Percentiles rank a stretch among this genome's conserved stretches.
Conservation (phyloP, 2,113 vertebrate genomes). For the Pipa parva region DNA sequence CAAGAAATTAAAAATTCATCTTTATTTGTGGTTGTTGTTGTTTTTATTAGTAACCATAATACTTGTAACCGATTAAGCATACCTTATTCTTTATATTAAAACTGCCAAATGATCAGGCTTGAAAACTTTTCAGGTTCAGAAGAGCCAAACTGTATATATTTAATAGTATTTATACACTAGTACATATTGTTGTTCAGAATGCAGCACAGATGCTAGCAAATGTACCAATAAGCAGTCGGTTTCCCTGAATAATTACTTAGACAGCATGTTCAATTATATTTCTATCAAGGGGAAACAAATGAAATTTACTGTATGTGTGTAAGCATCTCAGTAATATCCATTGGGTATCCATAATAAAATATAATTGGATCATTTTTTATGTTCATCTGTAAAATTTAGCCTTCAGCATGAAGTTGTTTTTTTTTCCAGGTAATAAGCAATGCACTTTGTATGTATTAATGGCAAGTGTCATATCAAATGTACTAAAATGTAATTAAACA, state of each 20-base stretch:
- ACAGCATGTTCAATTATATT: slow-evolving; percentile 33
- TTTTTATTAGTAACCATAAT: too few species aligned
- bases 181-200: slow-evolving; percentile 3
- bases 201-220: slow-evolving; percentile 22
- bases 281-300: slow-evolving; percentile 15
- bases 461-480: neutral
- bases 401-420: slow-evolving; percentile 4
- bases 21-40: too few species aligned
- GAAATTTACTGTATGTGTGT: slow-evolving; percentile 23
- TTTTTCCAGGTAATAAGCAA: neutral
- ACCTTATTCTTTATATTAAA: too few species aligned
- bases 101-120: too few species aligned
- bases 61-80: too few species aligned
- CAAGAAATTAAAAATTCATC: too few species aligned
- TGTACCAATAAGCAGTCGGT: slow-evolving; percentile 31
- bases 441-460: neutral
- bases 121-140: too few species aligned
- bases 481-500: neutral
- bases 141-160: too few species aligned
- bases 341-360: slow-evolving; percentile 20
- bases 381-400: slow-evolving; percentile 5
- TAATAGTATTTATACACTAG: too few species aligned
- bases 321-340: slow-evolving; percentile 31
- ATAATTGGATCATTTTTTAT: slow-evolving; percentile 25
- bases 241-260: slow-evolving; percentile 21